Percentiles rank a stretch among this genome's conserved stretches.
These are phyloP conservation scores for Conopomorpha cramerella DNA, from an alignment of 1,140 invertebrate species.

Conservation along the genomic window DNA sequence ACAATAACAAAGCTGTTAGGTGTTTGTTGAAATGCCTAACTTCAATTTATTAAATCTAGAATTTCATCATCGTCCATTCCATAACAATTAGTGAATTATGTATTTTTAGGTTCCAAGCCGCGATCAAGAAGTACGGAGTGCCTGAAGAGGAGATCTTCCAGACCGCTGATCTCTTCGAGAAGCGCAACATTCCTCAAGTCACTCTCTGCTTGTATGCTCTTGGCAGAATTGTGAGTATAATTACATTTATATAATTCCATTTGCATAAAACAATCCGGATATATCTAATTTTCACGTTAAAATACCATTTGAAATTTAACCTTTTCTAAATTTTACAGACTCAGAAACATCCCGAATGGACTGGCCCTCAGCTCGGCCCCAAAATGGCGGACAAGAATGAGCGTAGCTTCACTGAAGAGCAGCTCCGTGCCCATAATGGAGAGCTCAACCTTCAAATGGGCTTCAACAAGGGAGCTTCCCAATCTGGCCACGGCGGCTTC, in stretches of 20 bases:
- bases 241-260: too few relatives aligned
- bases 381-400: slow-evolving; percentile 96
- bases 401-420: slow-evolving; percentile 92
- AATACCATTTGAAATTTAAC: slow-evolving; percentile 5
- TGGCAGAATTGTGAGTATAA: slow-evolving; percentile 82
- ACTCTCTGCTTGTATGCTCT: slow-evolving; percentile 88
- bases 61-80: too few relatives aligned
- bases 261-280: slow-evolving; percentile 3
- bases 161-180: slow-evolving; percentile 96
- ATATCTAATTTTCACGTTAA: background rate
- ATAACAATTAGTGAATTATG: too few relatives aligned
- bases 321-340: too few relatives aligned
- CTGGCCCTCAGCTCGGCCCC: slow-evolving; percentile 85
- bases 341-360: slow-evolving; percentile 93
- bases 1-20: too few relatives aligned
- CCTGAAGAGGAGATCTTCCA: slow-evolving; percentile 98
- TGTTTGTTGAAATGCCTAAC: too few relatives aligned
- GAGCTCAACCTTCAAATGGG: slow-evolving; percentile 96
- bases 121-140: slow-evolving; percentile 91
- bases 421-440: slow-evolving; percentile 87
- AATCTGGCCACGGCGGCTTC: slow-evolving; percentile 85
- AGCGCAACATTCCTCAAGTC: slow-evolving; percentile 95
- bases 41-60: too few relatives aligned
- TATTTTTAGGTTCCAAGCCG: slow-evolving; percentile 88
- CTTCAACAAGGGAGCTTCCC: slow-evolving; percentile 90